Evolutionary conservation across 2,113 vertebrate genomes (phyloP), one percentile per base, ranked within the genome.

Genomic region (Emydura subglobosa): DNA sequence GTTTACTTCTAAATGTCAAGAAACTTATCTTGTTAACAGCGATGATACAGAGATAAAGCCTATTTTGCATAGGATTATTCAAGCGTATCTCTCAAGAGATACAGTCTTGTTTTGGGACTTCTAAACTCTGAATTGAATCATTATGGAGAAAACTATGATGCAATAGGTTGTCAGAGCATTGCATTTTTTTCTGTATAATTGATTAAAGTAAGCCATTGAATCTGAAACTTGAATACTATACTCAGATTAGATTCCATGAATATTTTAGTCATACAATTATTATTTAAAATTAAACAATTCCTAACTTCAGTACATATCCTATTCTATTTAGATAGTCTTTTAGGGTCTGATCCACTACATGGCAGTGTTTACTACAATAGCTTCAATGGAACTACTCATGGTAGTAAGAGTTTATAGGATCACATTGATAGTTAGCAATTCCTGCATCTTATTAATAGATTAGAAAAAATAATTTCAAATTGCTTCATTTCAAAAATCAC

Each of bases 1-100:
- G 29, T 21, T 72, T 39, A 12, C 21, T 44, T 76, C 27, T 78
- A 47, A 47, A 27, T 78, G 44, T 47, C 25, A 78, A 78, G 22
- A 47, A 27, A 47, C 39, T 27, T 44, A 78, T 27, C 22, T 27
- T 42, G 27, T 44, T 47, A 47, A 47, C 74, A 13, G 10, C 2
- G 68, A 7, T 72, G 65, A 72, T n/a, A 39, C n/a, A 72, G 7
- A 6, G 21, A 34, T 34, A 17, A 34, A 65, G 16, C 14, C 31
- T 65, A 39, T 68, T 68, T 68, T 85, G 16, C 88, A 27, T 92
- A 94, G 91, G 82, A 79, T n/a, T 6, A 49, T 55, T 86, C 17
- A 74, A 88, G 65, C 8, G 2, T 47, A 47, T 47, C 5, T 47
- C 17, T 81, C 57, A 79, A 2, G 17, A 87, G 54, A 59, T 85